Evolutionary conservation across 2,797 vertebrate genomes (phyloP), one percentile per base, ranked within the genome.

Genomic region (Atherinosoma microstoma): DNA sequence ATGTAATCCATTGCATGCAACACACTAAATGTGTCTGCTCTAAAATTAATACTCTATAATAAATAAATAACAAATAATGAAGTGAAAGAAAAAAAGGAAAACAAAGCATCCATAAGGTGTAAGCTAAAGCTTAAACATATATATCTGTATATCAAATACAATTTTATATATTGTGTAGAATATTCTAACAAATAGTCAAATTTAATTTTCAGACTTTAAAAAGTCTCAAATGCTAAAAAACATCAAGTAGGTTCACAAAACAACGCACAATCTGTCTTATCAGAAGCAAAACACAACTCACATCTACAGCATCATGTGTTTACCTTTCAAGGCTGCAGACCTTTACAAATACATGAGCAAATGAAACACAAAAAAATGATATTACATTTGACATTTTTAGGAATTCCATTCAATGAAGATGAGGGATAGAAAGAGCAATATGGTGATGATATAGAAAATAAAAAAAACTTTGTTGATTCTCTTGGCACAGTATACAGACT

Each of bases 391-490:
- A 12, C 4, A 30, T 51, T 57, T 69, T 51, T 87, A 92, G 53
- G 16, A 47, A 40, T 5, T 70, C 93, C 93, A 94, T n/a, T 84
- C 80, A 0, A 12, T 42, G 64, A 57, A 91, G 16, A 93, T 84
- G 24, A 88, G 3, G 2, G 22, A 2, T 0, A 95, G 73, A 76
- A 94, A 94, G 27, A 91, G 67, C 0, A 20, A 63, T 54, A 90
- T 84, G 0, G 70, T 40, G 65, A 36, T 36, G 30, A 92, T 0
- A 32, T 94, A 94, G 70, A 91, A 79, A 24, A 72, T 16, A 24
- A 90, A 87, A 76, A 92, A 95, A 2, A 1, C 76, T 32, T 4
- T 73, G 84, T 94, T 89, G 82, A 93, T 86, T 29, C 60, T 84
- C 13, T 15, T 10, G 15, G 91, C 90, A 91, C 84, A 91, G 45